Evolutionary conservation across 2,888 invertebrate species (phyloP).

Genomic region (Caradrina clavipalpis): DNA sequence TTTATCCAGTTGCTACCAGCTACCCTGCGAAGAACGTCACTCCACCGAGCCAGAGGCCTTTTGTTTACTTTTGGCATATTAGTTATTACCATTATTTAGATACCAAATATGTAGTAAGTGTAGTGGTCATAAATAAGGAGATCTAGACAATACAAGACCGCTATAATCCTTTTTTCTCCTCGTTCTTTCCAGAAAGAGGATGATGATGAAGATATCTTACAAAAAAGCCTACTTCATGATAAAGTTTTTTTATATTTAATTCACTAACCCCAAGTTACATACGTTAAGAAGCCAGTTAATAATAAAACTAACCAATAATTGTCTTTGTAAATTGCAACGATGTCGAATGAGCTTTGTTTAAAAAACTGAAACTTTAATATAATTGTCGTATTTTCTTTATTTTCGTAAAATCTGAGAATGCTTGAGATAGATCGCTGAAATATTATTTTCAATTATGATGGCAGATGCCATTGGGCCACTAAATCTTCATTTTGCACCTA

Average conservation of each 20-base stretch:
- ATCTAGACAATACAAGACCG: too few relatives aligned
- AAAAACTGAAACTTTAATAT: conserved; percentile 40
- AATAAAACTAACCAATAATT: conserved; percentile 37
- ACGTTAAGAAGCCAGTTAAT: conserved; percentile 25
- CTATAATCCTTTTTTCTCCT: too few relatives aligned
- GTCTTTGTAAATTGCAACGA: conserved; percentile 25
- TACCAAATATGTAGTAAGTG: background rate
- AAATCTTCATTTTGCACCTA: background rate
- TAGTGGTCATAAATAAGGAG: too few relatives aligned
- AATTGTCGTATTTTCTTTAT: conserved; percentile 21
- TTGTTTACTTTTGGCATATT: background rate
- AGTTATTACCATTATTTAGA: background rate
- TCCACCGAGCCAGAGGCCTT: too few relatives aligned
- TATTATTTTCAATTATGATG: background rate
- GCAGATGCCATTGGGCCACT: background rate
- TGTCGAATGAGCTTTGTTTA: conserved; percentile 34
- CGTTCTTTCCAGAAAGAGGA: too few relatives aligned
- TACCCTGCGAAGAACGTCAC: too few relatives aligned
- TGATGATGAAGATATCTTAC: too few relatives aligned
- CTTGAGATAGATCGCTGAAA: background rate
- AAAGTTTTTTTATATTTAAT: conserved; percentile 16
- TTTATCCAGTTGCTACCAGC: too few relatives aligned
- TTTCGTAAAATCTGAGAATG: conserved; percentile 1
- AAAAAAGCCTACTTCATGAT: conserved; percentile 8
- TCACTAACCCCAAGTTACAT: conserved; percentile 15